Evolutionary conservation across 2,113 vertebrate genomes (phyloP).

Genomic region (Erythrolamprus reginae): DNA sequence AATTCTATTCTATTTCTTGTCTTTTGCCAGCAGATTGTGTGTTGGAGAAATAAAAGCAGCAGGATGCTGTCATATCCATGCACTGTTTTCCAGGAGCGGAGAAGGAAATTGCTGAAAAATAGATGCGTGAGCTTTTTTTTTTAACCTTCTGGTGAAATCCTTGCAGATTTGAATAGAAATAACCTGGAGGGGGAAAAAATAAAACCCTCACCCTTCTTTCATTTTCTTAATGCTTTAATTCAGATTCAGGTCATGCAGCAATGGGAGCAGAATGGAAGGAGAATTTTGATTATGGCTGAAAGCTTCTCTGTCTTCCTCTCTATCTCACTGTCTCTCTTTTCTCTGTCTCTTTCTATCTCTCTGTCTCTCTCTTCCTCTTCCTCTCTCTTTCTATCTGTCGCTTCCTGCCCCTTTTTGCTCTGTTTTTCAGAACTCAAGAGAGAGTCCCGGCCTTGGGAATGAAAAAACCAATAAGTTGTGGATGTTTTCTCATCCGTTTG

Average conservation of each 20-base stretch:
- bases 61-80: neutral
- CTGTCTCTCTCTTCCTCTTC: too few relatives aligned
- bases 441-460: neutral
- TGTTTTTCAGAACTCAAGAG: neutral
- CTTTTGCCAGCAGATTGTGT: neutral
- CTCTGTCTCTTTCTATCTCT: too few relatives aligned
- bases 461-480: neutral
- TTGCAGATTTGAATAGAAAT: constrained; percentile 31
- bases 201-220: neutral
- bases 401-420: too few relatives aligned
- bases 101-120: neutral
- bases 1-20: neutral
- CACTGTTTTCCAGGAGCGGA: neutral
- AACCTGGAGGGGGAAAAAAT: neutral
- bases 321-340: too few relatives aligned
- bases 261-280: neutral
- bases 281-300: neutral
- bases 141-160: constrained; percentile 7
- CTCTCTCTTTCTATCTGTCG: too few relatives aligned
- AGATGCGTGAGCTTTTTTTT: neutral
- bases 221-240: constrained; percentile 29
- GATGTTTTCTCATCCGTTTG: neutral
- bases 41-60: neutral
- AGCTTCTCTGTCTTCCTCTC: neutral
- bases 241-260: constrained; percentile 19